phyloP scores from a whole-genome alignment of 2,113 vertebrate species.

The Periophthalmodon schlosseri region DNA sequence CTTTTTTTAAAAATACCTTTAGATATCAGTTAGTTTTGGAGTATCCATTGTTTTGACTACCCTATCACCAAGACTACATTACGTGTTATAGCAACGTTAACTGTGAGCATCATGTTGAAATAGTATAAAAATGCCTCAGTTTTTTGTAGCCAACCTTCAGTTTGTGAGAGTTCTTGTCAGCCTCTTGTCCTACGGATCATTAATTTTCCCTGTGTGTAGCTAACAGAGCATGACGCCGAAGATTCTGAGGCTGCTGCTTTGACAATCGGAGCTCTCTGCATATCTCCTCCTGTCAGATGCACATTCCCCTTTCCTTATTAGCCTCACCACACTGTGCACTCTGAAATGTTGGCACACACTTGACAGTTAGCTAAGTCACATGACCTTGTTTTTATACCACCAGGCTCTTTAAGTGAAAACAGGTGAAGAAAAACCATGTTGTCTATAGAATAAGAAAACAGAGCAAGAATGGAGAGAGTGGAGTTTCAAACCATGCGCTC shows the following conservation, averaged over 20 bases:
- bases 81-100: background rate
- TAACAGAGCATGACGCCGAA: constrained; percentile 2
- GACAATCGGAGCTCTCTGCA: background rate
- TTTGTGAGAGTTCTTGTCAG: background rate
- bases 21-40: too few relatives aligned
- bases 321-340: constrained; percentile 12
- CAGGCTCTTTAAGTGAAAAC: constrained; percentile 21
- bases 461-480: background rate
- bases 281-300: background rate
- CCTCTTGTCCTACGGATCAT: background rate
- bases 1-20: too few relatives aligned
- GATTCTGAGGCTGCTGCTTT: constrained; percentile 1
- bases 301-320: constrained; percentile 22
- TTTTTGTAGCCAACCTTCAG: background rate
- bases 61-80: background rate
- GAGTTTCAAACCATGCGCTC: constrained; percentile 35
- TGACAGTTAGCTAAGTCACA: constrained; percentile 24
- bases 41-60: too few relatives aligned
- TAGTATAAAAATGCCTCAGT: background rate
- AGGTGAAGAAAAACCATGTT: background rate
- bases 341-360: constrained; percentile 20
- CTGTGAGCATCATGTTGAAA: too few relatives aligned
- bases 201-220: background rate
- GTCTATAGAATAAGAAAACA: background rate
- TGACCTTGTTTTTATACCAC: constrained; percentile 11